Evolutionary conservation across 1,140 invertebrate species (phyloP), one percentile per base, ranked within the genome.

Genomic region (Macrocentrus cingulum): DNA sequence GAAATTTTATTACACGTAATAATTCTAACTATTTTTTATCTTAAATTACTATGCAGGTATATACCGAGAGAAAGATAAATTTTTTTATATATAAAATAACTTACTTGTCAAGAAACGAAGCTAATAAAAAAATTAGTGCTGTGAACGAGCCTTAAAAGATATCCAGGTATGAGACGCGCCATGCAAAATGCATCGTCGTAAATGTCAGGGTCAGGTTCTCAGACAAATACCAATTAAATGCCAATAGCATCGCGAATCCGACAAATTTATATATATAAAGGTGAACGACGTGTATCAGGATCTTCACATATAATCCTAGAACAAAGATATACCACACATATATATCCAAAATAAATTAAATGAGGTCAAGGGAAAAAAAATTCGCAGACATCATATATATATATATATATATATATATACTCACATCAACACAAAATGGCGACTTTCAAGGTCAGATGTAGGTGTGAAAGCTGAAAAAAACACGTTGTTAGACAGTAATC

Each of bases 171-270:
- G 29, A 23, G 22, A 39, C 36, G 19, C 29, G 46, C 63, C 61
- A 66, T 66, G 66, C 63, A 67, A 72, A 70, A 72, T 66, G 70
- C 68, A 73, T 64, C 65, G 52, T 45, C 59, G 62, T 65, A 76
- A 76, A 76, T 76, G 71, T 76, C 71, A 76, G 65, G 71, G 74
- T 73, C 69, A 70, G 41, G 55, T 52, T 48, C 49, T 61, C 45
- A 66, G 52, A 62, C 60, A 68, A 67, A 70, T 70, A 65, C 62
- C 65, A 67, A 72, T 73, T 73, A 72, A 72, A 69, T 68, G 59
- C 61, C 67, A 65, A 68, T 67, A 55, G 41, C 66, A 65, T 60
- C 45, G 1, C 16, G 6, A 48, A 29, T 48, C n/a, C n/a, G 19
- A 3, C 48, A 25, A 44, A 49, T 64, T 64, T 68, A 65, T 65